A percentile compares a stretch with the other conserved stretches of the same genome.
phyloP scores from a whole-genome alignment of 2,797 vertebrate species.

The Menidia menidia region DNA sequence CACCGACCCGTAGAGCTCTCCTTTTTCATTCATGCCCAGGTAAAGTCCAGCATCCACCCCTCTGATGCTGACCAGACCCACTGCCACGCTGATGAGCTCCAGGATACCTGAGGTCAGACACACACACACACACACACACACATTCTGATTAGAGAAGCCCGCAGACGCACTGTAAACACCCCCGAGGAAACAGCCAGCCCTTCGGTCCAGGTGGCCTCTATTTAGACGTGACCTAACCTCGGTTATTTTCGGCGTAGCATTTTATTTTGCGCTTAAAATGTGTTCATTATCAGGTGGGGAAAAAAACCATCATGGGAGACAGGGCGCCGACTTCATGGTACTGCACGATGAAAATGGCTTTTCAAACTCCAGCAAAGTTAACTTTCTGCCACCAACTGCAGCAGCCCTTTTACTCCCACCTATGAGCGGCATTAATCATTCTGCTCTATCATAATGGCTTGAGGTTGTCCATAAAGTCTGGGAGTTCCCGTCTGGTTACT shows the following conservation, averaged over 20 bases:
- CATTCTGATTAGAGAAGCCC: slow-evolving; percentile 46
- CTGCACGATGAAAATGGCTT: neutral
- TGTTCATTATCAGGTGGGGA: neutral
- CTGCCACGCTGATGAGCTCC: slow-evolving; percentile 99
- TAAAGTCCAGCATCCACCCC: slow-evolving; percentile 98
- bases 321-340: neutral
- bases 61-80: slow-evolving; percentile 97
- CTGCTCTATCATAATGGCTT: slow-evolving; percentile 18
- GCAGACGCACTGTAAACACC: slow-evolving; percentile 28
- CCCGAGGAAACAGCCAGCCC: neutral
- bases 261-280: neutral
- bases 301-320: neutral
- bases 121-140: slow-evolving; percentile 46
- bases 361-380: slow-evolving; percentile 8
- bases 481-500: slow-evolving; percentile 42
- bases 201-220: slow-evolving; percentile 18
- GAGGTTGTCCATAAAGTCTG: slow-evolving; percentile 47
- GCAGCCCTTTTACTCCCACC: slow-evolving; percentile 1
- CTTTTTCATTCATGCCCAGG: slow-evolving; percentile 98
- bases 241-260: neutral
- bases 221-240: neutral
- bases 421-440: slow-evolving; percentile 14
- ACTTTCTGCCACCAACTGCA: neutral
- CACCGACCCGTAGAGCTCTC: slow-evolving; percentile 99
- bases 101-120: slow-evolving; percentile 89